Evolutionary conservation across 2,797 vertebrate genomes (phyloP), one percentile per base, ranked within the genome.

Genomic region (Microhierax caerulescens): DNA sequence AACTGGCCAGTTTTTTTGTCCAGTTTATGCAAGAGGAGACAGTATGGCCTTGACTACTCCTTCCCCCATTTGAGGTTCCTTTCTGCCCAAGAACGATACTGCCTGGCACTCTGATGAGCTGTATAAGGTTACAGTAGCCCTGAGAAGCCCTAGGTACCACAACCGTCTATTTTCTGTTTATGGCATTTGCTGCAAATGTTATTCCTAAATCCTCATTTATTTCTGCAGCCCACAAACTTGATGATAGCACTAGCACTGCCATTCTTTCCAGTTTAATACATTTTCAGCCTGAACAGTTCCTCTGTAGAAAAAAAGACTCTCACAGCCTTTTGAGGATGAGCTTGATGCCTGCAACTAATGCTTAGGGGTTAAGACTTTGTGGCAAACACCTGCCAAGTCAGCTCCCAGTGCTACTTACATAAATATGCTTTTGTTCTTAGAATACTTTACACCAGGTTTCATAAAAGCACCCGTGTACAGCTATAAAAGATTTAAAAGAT

Each of bases 401-500:
- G 81, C 88, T 97, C 82, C 93, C 93, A 95, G 92, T 93, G 83
- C 92, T 93, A 81, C 57, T 85, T 97, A 86, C 80, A 94, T 95
- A 96, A 96, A 98, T 96, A 81, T 85, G 93, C 93, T 94, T 63
- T 78, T 92, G 90, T 93, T 88, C 96, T 97, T 95, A 90, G 79
- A 96, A 28, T 79, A 88, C 2, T 80, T 86, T 84, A 87, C 16
- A 9, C 9, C 19, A 53, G 87, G 79, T 92, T 96, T 96, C 93
- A 76, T 89, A 94, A 97, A 93, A 96, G 94, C 78, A 95, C 80
- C 94, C 95, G 2, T 50, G 94, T 84, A 95, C 69, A 32, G 34
- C 92, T 88, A 95, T 88, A 94, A 97, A 96, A 97, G 97, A 95
- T 97, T 97, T 97, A 97, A 96, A 95, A 59, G 65, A 91, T 95